Evolutionary conservation across 2,113 vertebrate species (phyloP), one percentile per base, ranked within the genome.

Genomic region (Pygoscelis antarcticus): DNA sequence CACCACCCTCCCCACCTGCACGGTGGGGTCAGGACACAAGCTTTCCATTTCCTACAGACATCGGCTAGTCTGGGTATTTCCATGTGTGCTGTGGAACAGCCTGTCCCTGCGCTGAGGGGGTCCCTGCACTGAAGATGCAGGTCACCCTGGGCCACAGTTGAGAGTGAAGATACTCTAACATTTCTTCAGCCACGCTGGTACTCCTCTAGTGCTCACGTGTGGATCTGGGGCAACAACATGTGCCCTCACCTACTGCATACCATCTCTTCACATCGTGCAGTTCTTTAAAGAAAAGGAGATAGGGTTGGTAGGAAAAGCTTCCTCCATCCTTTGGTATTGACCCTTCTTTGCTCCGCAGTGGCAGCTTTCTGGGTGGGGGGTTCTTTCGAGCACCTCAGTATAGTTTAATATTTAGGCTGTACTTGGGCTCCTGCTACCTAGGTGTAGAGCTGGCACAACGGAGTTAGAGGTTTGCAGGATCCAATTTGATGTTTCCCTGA

Each of bases 401-500:
- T 2, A 17, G 18, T 52, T 70, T 42, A 51, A n/a, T 20, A 46
- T 32, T 51, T 27, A 27, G 44, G 34, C 55, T 60, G 34, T 30
- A 7, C 34, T 65, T 27, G 30, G 25, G 32, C 29, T 46, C 23
- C 34, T 40, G 49, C 79, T 62, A 7, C 49, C 21, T 40, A 36
- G 47, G 42, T 2, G 2, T 4, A 46, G 58, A 49, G 46, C 32
- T 0, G 2, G 40, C 2, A 0, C 2, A 0, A 32, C 7, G 66
- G 60, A 29, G 34, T 27, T 5, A 20, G 60, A 52, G 69, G 22
- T 26, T 68, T 5, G 1, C n/a, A 34, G 69, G 80, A 40, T 44
- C 62, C 57, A 60, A 11, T 10, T n/a, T 16, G 10, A 49, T 6
- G 21, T n/a, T 62, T 70, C 61, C 62, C 55, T 29, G 19, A 49